Evolutionary conservation across 1,140 invertebrate species (phyloP).

Genomic region (Sycophila sp.): DNA sequence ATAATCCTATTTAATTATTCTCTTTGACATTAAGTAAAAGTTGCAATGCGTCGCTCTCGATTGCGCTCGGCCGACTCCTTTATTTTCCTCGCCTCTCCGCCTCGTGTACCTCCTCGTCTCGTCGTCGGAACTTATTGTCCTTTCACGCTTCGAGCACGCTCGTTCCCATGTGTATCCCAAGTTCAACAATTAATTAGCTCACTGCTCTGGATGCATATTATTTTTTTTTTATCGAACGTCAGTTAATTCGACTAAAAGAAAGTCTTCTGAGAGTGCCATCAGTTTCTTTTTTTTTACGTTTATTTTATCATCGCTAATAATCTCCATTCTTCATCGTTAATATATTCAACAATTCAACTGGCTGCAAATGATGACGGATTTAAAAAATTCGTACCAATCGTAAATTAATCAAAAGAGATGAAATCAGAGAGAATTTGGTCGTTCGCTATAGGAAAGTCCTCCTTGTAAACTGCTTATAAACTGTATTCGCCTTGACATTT

Average conservation of each 20-base stretch:
- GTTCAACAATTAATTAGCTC: no score
- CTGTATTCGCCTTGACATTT: not conserved
- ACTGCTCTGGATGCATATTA: not conserved
- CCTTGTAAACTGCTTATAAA: no score
- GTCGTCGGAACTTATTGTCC: slow-evolving; percentile 23
- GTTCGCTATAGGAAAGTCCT: not conserved
- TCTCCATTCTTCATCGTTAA: no score
- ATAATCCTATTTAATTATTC: no score
- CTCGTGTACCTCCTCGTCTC: no score
- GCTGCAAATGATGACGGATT: not conserved
- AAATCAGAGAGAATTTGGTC: not conserved
- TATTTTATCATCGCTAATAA: no score
- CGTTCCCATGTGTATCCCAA: not conserved
- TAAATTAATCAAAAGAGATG: not conserved
- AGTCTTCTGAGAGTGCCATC: not conserved
- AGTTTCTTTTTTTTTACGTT: no score
- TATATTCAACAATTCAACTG: not conserved
- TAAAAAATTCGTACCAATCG: no score
- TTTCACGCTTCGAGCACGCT: not conserved
- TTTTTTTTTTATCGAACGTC: slow-evolving; percentile 20
- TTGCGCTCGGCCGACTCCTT: no score
- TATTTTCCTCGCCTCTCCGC: no score
- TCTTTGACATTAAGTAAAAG: not conserved
- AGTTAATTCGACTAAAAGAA: not conserved
- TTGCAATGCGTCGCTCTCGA: not conserved